Evolutionary conservation across 2,113 vertebrate genomes (phyloP).

Genomic region (Tragelaphus imberbis): DNA sequence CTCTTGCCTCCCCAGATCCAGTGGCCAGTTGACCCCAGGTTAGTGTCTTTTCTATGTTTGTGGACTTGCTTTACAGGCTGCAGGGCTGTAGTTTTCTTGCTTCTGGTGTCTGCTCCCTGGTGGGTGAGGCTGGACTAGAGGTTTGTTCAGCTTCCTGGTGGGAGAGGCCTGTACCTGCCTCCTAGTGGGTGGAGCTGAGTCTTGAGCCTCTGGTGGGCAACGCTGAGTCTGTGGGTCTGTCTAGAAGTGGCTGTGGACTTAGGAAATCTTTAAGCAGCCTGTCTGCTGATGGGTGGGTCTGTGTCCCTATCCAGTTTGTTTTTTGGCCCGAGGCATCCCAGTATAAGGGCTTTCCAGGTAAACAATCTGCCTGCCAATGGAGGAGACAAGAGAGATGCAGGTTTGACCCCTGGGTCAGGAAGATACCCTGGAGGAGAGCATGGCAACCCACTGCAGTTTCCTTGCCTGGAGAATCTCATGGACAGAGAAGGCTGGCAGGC

Average conservation of each 20-base stretch:
- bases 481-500: background rate
- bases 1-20: background rate
- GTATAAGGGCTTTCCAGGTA: background rate
- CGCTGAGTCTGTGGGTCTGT: background rate
- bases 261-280: background rate
- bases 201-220: background rate
- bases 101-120: background rate
- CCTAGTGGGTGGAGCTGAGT: background rate
- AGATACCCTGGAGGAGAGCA: background rate
- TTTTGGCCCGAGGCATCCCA: background rate
- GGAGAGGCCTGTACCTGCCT: background rate
- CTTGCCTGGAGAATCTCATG: background rate
- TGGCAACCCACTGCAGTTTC: background rate
- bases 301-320: background rate
- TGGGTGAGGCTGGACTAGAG: background rate
- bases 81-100: background rate
- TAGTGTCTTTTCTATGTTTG: background rate
- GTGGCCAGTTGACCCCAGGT: background rate
- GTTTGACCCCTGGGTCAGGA: background rate
- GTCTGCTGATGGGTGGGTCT: background rate
- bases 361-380: background rate
- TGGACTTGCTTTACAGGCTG: background rate
- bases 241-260: background rate
- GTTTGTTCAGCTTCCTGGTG: background rate
- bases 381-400: background rate